Conservation (phyloP, 2,113 vertebrate genomes). For the Saccopteryx leptura region DNA sequence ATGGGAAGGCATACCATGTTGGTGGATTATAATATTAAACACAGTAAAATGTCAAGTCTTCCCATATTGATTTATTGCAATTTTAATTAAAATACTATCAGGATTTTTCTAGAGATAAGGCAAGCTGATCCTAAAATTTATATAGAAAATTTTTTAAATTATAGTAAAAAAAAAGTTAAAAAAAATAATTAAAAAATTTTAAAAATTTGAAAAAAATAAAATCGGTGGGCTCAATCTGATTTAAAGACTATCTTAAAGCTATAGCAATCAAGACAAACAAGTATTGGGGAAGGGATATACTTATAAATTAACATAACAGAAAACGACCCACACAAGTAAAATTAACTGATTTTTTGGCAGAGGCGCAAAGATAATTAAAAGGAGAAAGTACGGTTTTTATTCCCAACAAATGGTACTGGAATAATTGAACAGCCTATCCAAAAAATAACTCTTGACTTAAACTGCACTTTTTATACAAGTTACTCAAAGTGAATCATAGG, state of each 20-base stretch:
- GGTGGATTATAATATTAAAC: background rate
- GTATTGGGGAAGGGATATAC: background rate
- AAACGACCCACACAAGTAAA: background rate
- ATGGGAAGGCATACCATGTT: background rate
- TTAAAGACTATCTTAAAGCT: background rate
- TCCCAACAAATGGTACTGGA: background rate
- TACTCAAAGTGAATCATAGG: background rate
- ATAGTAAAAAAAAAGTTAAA: background rate
- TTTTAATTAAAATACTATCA: background rate
- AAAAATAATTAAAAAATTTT: no score
- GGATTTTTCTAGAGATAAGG: conserved; percentile 1
- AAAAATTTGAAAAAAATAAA: background rate
- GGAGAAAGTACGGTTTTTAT: background rate
- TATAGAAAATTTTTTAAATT: conserved; percentile 22
- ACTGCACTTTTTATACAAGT: background rate
- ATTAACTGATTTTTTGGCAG: conserved; percentile 22
- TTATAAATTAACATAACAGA: background rate
- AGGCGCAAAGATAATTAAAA: background rate
- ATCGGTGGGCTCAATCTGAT: background rate
- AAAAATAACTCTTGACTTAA: background rate
- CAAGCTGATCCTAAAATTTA: conserved; percentile 22
- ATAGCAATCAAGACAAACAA: background rate
- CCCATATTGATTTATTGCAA: background rate
- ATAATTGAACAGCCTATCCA: background rate
- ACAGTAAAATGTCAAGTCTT: background rate